Evolutionary conservation across 2,888 invertebrate species (phyloP).

Genomic region (Pseudococcus longispinus): DNA sequence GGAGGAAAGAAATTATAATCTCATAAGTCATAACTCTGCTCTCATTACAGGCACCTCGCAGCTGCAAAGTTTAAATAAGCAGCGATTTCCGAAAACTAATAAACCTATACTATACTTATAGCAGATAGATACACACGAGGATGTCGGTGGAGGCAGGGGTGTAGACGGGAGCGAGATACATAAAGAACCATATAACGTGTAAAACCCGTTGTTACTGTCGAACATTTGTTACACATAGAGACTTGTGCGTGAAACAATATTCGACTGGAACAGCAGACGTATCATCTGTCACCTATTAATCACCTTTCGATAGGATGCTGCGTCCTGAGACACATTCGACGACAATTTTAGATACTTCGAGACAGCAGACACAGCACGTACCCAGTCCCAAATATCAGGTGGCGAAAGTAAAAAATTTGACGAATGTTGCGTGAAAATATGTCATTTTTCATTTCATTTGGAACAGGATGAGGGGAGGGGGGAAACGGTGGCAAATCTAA

Average conservation of each 20-base stretch:
- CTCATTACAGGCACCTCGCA: background rate
- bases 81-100: background rate
- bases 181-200: background rate
- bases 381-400: too few relatives aligned
- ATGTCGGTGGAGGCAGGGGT: background rate
- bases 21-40: background rate
- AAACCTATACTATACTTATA: background rate
- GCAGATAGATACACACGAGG: background rate
- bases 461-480: too few relatives aligned
- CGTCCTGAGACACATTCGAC: background rate
- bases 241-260: background rate
- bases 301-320: conserved; percentile 28
- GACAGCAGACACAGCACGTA: too few relatives aligned
- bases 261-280: background rate
- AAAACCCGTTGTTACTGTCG: background rate
- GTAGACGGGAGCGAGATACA: background rate
- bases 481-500: too few relatives aligned
- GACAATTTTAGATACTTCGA: background rate
- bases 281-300: conserved; percentile 34
- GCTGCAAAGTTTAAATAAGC: background rate
- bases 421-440: too few relatives aligned
- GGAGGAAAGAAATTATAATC: background rate
- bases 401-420: too few relatives aligned
- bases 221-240: conserved; percentile 3
- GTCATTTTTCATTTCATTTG: too few relatives aligned